Percentiles rank a stretch among this genome's conserved stretches.
Conservation (phyloP, 2,888 invertebrate genomes). For the Drepanosiphum platanoidis region DNA sequence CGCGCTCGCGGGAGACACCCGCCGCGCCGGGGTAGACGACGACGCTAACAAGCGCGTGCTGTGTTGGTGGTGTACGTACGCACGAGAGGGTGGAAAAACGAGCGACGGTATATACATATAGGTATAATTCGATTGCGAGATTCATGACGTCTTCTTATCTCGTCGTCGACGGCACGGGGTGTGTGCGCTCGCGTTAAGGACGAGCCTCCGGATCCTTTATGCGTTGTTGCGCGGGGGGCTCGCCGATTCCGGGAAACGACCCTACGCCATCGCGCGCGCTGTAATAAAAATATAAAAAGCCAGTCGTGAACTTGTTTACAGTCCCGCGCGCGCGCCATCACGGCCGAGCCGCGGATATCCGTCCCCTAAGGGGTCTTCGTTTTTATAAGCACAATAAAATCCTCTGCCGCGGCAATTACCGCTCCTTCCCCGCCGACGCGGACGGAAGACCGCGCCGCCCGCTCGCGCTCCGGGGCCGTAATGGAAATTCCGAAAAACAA, state of each 20-base stretch:
- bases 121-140: slow-evolving; percentile 37
- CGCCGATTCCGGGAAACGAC: slow-evolving; percentile 40
- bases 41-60: slow-evolving; percentile 22
- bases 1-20: background rate
- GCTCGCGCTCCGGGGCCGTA: background rate
- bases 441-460: background rate
- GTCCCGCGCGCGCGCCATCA: background rate
- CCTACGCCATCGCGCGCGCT: background rate
- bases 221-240: background rate
- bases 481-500: slow-evolving; percentile 32
- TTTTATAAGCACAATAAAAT: slow-evolving; percentile 61
- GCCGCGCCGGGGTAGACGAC: background rate
- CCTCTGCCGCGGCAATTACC: slow-evolving; percentile 38
- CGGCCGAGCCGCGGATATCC: background rate
- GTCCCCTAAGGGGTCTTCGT: background rate
- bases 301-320: slow-evolving; percentile 56
- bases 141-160: slow-evolving; percentile 43
- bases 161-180: background rate
- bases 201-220: background rate
- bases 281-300: slow-evolving; percentile 60
- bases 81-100: slow-evolving; percentile 14
- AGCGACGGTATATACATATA: background rate
- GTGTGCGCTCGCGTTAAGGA: background rate
- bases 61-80: background rate
- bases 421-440: background rate